Evolutionary conservation across 2,888 invertebrate genomes (phyloP).

Genomic region (Troides oblongomaculatus): DNA sequence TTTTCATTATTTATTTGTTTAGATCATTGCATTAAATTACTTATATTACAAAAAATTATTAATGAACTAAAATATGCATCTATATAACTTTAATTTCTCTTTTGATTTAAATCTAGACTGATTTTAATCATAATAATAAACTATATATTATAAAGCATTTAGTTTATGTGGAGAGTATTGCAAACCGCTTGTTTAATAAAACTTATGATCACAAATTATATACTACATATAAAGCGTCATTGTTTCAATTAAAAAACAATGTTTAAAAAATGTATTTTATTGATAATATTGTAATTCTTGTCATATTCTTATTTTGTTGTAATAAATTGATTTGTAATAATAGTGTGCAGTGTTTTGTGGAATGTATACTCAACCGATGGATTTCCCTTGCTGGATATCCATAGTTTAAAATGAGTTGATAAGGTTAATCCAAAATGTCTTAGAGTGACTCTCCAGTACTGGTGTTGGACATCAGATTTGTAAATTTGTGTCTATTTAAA

Average conservation of each 20-base stretch:
- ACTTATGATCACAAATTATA: conserved; percentile 4
- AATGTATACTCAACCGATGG: too few relatives aligned
- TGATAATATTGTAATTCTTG: background rate
- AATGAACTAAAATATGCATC: background rate
- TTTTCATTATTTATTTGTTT: conserved; percentile 7
- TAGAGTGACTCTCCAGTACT: too few relatives aligned
- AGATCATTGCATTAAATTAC: background rate
- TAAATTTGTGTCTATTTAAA: too few relatives aligned
- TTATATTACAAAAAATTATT: background rate
- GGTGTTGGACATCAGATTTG: too few relatives aligned
- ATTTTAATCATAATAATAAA: too few relatives aligned
- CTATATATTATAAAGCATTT: background rate
- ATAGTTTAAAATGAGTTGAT: too few relatives aligned
- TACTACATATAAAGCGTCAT: conserved; percentile 22
- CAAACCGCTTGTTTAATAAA: background rate
- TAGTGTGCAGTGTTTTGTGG: too few relatives aligned
- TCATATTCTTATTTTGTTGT: too few relatives aligned
- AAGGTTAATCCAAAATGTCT: too few relatives aligned
- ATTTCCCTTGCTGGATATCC: too few relatives aligned
- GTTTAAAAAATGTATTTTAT: background rate
- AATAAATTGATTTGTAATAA: too few relatives aligned
- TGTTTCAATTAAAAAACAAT: conserved; percentile 29
- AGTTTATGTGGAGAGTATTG: background rate
- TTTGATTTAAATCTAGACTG: background rate
- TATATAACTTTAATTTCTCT: background rate